Evolutionary conservation across 1,140 invertebrate species (phyloP), one percentile per base, ranked within the genome.

Genomic region (Cepaea nemoralis): DNA sequence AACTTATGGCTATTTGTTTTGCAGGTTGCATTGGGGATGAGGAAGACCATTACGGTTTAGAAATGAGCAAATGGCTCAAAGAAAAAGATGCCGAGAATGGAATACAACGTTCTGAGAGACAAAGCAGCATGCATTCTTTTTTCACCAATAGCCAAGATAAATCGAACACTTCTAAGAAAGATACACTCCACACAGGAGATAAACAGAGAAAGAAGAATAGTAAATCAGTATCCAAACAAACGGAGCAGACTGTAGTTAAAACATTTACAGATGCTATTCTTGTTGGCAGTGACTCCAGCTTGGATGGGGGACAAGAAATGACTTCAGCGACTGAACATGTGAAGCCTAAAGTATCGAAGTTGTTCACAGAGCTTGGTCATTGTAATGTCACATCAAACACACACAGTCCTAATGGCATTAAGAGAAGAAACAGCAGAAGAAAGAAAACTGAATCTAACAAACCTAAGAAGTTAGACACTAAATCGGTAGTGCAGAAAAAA

Each of bases 31-130:
- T 87, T 39, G 83, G 83, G 80, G 77, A 77, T 31, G 82, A 84
- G 37, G 87, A 87, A 45, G 88, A 90, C 69, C 79, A 81, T 27
- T 88, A 90, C 85, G 90, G 86, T n/a, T 71, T 87, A 33, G 89
- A 90, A 83, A 91, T 90, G 88, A 80, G 81, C 33, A 31, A 84
- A 10, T 89, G 86, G 75, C 82, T 89, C 14, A 85, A 89, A 69
- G 81, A 86, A 71, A 86, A 87, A 35, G 87, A 89, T 77, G 78
- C 89, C 16, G 10, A 87, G 63, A 82, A 31, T 35, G 22, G 71
- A 79, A 37, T 33, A 84, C 48, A 80, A 75, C 45, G 74, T 67
- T 48, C 69, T 82, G 69, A 27, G 22, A 37, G 70, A 35, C 79
- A 74, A 31, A 81, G 50, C 39, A 74, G 37, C 55, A 74, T 63